phyloP scores from a whole-genome alignment of 2,113 vertebrate genomes.

The Ranitomeya imitator region DNA sequence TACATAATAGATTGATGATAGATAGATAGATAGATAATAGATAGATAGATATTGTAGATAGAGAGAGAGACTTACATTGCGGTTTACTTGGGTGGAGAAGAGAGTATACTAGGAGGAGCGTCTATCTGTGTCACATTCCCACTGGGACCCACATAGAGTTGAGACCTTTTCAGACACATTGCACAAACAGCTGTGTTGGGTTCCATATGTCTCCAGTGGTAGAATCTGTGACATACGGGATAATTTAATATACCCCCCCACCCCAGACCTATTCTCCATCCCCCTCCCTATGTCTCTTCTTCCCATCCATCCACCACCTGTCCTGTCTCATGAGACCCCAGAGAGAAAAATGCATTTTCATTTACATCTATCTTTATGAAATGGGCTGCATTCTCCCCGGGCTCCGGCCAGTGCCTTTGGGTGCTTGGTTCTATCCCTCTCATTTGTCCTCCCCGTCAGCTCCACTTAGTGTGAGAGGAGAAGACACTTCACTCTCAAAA shows the following conservation, averaged over 20 bases:
- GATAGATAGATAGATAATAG: neutral
- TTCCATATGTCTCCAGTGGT: slow-evolving; percentile 63
- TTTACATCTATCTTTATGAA: slow-evolving; percentile 51
- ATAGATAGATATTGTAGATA: neutral
- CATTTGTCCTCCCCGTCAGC: slow-evolving; percentile 53
- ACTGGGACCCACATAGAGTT: neutral
- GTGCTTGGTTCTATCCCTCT: slow-evolving; percentile 21
- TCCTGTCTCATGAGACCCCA: slow-evolving; percentile 59
- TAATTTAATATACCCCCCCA: slow-evolving; percentile 56
- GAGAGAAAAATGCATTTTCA: slow-evolving; percentile 53
- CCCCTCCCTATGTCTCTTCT: slow-evolving; percentile 52
- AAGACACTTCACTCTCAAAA: slow-evolving; percentile 17
- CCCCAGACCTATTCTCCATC: slow-evolving; percentile 36
- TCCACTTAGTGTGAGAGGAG: slow-evolving; percentile 50
- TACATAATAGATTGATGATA: neutral
- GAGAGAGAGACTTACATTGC: neutral
- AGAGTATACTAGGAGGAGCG: neutral
- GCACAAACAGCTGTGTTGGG: slow-evolving; percentile 62
- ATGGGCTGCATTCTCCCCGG: slow-evolving; percentile 11
- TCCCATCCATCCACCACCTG: slow-evolving; percentile 65
- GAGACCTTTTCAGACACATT: slow-evolving; percentile 50
- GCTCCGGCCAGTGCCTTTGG: slow-evolving; percentile 38
- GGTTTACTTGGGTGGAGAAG: neutral
- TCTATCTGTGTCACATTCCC: neutral
- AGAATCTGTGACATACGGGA: slow-evolving; percentile 63